Evolutionary conservation across 1,140 invertebrate genomes (phyloP), one percentile per base, ranked within the genome.

Genomic region (Lepidurus apus): DNA sequence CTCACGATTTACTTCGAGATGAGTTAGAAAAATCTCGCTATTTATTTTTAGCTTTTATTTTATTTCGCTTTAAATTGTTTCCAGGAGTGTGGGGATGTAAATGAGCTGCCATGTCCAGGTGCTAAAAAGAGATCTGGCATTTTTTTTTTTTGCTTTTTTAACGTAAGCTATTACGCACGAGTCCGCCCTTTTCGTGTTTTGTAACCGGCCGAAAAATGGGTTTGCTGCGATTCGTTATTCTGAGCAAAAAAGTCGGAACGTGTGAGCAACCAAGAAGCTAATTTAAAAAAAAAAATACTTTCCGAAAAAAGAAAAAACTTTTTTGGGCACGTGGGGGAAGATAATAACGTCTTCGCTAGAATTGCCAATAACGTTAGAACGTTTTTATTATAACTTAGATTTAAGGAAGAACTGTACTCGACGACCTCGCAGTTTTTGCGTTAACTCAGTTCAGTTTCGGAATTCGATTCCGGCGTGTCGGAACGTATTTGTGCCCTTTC

Each of bases 61-160:
- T 65, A 65, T 65, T 65, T 34, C 34, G 34, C 34, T 34, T 34
- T 34, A 34, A 34, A 34, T 34, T 34, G 13, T 65, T 65, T 65
- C 8, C 17, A 65, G 13, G 13, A 65, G 53, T 65, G 53, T 65
- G 53, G 8, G n/a, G 53, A 65, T 65, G 53, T 21, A 65, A 65
- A 65, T 65, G 53, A 65, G 53, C 53, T 65, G 53, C 53, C 53
- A 65, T 65, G 53, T 65, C 21, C 53, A 65, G 53, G 53, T 65
- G 53, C 17, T 21, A 65, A 65, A 65, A 65, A 65, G 53, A 65
- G 53, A 65, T 65, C 53, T 65, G 21, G 13, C 2, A 21, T 65
- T 65, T 47, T 65, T 21, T 65, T 65, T 21, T 21, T 5, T n/a
- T 65, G 45, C 53, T 65, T 9, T 34, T 34, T 34, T 34, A 34